Evolutionary conservation across 2,113 vertebrate species (phyloP), one percentile per base, ranked within the genome.

Genomic region (Rattus norvegicus): DNA sequence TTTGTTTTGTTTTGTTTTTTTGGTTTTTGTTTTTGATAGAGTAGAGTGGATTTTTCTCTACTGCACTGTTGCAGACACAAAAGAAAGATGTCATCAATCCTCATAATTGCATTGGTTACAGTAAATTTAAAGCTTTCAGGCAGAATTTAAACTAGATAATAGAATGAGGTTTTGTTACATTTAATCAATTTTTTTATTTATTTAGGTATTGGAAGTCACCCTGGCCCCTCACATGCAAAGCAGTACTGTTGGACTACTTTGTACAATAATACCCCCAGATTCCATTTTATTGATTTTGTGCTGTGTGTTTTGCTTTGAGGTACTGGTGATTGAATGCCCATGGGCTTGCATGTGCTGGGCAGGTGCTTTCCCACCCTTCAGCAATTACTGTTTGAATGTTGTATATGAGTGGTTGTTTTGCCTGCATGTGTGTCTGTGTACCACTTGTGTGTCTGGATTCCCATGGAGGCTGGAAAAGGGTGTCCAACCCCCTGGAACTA

Each of bases 21-120:
- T 43, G 43, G 43, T 43, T 43, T 43, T 52, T 43, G 33, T 93
- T 13, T 1, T 63, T 7, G 39, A 26, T 28, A 20, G 54, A 36
- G 11, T 39, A 43, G 26, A n/a, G 1, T 52, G 76, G 36, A 22
- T 91, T 91, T 93, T 92, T 88, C 70, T 47, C 72, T 85, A 11
- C 52, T 91, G 14, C 1, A 12, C 76, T 76, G 90, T 97, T 92
- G 90, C 88, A 77, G 43, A 63, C 80, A 63, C 16, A 89, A 94
- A 88, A 84, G 70, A 85, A 79, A 93, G 91, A 83, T 73, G n/a
- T 67, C 52, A 65, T 88, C 65, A 7, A 8, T 73, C 91, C 59
- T n/a, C 63, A 47, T 28, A 63, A 92, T 65, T 65, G 52, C 72
- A 79, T 73, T 93, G 59, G 81, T 75, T 92, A 81, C 63, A 93